Percentiles rank a stretch among this genome's conserved stretches.
Evolutionary conservation across 2,888 invertebrate genomes (phyloP).

Genomic region (Agelastica alni): DNA sequence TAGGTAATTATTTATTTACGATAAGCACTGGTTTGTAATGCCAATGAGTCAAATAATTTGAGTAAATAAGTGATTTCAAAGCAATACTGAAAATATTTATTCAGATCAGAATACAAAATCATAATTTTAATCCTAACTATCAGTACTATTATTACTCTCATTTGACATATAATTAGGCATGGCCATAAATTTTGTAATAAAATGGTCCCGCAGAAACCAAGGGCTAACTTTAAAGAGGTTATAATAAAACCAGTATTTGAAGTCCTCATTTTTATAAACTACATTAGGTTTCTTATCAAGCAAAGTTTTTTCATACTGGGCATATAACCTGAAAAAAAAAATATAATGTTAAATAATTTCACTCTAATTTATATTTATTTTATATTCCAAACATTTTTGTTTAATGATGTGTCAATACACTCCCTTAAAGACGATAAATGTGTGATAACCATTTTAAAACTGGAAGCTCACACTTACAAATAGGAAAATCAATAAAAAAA

Average conservation of each 20-base stretch:
- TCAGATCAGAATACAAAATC: slow-evolving; percentile 14
- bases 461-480: too few relatives aligned
- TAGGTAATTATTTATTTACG: too few relatives aligned
- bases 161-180: slow-evolving; percentile 60
- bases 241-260: slow-evolving; percentile 70
- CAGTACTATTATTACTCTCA: not conserved
- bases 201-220: slow-evolving; percentile 61
- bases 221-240: slow-evolving; percentile 67
- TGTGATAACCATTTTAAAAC: too few relatives aligned
- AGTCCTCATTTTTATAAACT: slow-evolving; percentile 71
- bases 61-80: too few relatives aligned
- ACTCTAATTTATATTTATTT: too few relatives aligned
- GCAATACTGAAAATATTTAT: not conserved
- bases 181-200: slow-evolving; percentile 67
- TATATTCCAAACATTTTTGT: too few relatives aligned
- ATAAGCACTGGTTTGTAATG: too few relatives aligned
- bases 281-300: slow-evolving; percentile 63
- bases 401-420: too few relatives aligned
- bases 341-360: too few relatives aligned
- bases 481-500: too few relatives aligned
- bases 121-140: slow-evolving; percentile 8
- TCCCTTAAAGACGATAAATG: too few relatives aligned
- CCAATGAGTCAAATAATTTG: too few relatives aligned
- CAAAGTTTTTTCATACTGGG: slow-evolving; percentile 66
- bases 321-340: slow-evolving; percentile 2